Evolutionary conservation across 2,113 vertebrate genomes (phyloP).

Genomic region (Ellobius talpinus): DNA sequence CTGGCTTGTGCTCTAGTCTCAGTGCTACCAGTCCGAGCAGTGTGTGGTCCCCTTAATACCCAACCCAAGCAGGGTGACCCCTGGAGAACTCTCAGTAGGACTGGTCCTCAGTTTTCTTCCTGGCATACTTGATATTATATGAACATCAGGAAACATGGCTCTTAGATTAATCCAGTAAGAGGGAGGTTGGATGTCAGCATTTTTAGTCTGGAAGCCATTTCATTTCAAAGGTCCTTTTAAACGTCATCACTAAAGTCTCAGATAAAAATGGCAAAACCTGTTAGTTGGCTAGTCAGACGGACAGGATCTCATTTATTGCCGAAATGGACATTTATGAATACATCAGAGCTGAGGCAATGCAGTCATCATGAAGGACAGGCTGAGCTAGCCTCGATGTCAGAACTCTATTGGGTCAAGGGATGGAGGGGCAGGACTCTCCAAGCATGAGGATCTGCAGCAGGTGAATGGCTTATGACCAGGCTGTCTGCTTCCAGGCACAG

Average conservation of each 20-base stretch:
- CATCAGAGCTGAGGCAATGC: background rate
- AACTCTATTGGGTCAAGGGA: background rate
- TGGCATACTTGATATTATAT: background rate
- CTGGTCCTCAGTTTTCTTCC: background rate
- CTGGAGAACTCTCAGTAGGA: background rate
- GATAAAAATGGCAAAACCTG: background rate
- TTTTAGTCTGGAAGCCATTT: background rate
- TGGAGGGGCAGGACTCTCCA: background rate
- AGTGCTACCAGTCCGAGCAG: too few relatives aligned
- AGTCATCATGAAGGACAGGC: background rate
- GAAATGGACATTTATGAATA: background rate
- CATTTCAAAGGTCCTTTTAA: background rate
- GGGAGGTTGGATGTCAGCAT: background rate
- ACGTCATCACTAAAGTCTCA: background rate
- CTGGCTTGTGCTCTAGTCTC: background rate
- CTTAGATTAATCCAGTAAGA: background rate
- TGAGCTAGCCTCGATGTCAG: background rate
- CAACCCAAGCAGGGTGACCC: fast-evolving
- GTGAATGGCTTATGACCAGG: background rate
- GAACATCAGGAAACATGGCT: background rate
- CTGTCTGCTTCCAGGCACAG: background rate
- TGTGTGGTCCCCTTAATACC: background rate
- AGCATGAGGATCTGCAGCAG: background rate
- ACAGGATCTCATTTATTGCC: background rate
- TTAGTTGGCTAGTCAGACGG: background rate